phyloP scores from a whole-genome alignment of 2,797 vertebrate genomes.

The Chrysocyon brachyurus region DNA sequence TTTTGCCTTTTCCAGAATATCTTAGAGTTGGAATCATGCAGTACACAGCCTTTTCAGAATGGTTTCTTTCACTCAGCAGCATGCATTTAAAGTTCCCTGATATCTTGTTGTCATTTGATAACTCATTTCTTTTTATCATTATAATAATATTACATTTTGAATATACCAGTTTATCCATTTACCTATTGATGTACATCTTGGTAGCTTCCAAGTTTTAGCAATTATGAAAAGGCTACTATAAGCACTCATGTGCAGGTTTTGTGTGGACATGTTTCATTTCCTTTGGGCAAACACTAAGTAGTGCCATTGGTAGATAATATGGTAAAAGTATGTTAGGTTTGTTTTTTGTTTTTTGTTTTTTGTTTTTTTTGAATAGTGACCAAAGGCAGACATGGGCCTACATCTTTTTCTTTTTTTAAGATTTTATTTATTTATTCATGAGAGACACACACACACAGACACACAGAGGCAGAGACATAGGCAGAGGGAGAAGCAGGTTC shows the following conservation, averaged over 20 bases:
- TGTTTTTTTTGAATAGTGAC: no score
- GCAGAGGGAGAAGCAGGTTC: no score
- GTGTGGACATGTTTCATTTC: not conserved
- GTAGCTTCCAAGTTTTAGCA: not conserved
- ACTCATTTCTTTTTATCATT: not conserved
- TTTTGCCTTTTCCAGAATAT: not conserved
- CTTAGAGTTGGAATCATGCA: not conserved
- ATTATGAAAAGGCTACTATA: not conserved
- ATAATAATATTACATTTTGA: not conserved
- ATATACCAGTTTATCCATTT: not conserved
- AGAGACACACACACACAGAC: no score
- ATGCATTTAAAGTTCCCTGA: not conserved
- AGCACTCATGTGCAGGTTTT: not conserved
- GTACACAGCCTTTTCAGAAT: not conserved
- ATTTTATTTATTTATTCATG: no score
- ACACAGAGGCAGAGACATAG: no score
- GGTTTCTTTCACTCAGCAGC: not conserved
- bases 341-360: not conserved
- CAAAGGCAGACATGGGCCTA: no score
- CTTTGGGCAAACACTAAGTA: not conserved
- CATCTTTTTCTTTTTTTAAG: no score
- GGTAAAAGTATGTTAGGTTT: not conserved
- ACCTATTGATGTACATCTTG: not conserved
- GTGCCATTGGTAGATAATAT: not conserved
- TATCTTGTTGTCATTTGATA: not conserved